phyloP scores from a whole-genome alignment of 2,797 vertebrate genomes.

The Lutjanus argentimaculatus region DNA sequence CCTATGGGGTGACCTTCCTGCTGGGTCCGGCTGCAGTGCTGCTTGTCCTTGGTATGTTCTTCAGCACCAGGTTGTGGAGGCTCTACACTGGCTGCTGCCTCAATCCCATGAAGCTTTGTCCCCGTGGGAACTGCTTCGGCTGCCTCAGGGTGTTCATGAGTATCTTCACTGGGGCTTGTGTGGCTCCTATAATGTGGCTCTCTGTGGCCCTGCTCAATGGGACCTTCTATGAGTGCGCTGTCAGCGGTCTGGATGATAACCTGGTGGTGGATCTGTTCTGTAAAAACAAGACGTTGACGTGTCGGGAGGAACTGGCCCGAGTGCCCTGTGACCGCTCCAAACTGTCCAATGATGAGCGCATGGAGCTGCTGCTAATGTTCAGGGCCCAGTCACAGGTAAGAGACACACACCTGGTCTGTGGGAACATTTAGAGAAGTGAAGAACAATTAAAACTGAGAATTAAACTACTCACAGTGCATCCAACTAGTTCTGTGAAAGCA shows the following conservation, averaged over 20 bases:
- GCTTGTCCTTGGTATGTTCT: slow-evolving; percentile 89
- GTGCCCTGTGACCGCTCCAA: slow-evolving; percentile 89
- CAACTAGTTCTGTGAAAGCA: not conserved
- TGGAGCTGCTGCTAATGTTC: slow-evolving; percentile 90
- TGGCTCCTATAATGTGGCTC: slow-evolving; percentile 95
- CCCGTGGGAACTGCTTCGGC: slow-evolving; percentile 80
- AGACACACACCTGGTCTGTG: not conserved
- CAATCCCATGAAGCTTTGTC: slow-evolving; percentile 90
- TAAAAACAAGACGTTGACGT: slow-evolving; percentile 85
- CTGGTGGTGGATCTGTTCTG: slow-evolving; percentile 87
- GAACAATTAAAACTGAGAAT: not conserved
- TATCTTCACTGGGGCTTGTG: slow-evolving; percentile 87
- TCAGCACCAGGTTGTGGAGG: slow-evolving; percentile 89
- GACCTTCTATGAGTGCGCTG: slow-evolving; percentile 94
- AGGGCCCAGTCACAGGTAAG: slow-evolving; percentile 96
- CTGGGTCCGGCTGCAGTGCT: slow-evolving; percentile 92
- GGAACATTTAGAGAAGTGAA: not conserved
- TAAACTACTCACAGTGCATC: not conserved
- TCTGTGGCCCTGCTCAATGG: slow-evolving; percentile 94
- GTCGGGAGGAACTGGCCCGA: slow-evolving; percentile 86
- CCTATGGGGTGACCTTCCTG: slow-evolving; percentile 91
- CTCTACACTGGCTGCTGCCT: slow-evolving; percentile 94
- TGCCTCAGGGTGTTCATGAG: slow-evolving; percentile 83
- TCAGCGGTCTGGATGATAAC: slow-evolving; percentile 89
- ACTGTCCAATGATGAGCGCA: slow-evolving; percentile 81